Base-by-base conservation (phyloP, 2,888 invertebrate species). In the Macrophya alboannulata region DNA sequence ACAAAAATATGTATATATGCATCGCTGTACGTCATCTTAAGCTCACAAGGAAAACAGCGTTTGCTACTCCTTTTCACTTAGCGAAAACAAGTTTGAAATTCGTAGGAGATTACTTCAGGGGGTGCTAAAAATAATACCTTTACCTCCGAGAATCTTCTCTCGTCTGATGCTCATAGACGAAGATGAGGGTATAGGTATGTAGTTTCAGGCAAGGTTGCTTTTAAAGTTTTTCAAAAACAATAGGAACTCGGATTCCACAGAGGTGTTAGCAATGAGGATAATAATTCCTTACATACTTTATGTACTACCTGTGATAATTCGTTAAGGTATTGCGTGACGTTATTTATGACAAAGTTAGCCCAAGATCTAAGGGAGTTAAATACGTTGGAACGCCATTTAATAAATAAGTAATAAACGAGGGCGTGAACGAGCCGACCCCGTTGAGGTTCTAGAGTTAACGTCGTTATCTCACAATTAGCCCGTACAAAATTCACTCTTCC, bases 11-110 rank as follows among this genome's bases (percentile, higher is more conserved):
- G 81, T 51, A 62, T 51, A 62, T 81, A 62, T 62, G 51, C 31
- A 77, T 74, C 72, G 45, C 72, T 45, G 45, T 74, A 31, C 55
- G 37, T 81, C 40, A 21, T 62, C 62, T 43, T n/a, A 43, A 81
- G 62, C 59, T 81, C 62, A 45, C 62, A 43, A 31, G 81, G 59
- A 21, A 62, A 81, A 81, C 81, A 81, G 10, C 40, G 81, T 81
- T 43, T 31, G n/a, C 81, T 43, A 81, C 81, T 81, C 62, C 62
- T 81, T 81, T 81, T 81, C 81, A 81, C 81, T 81, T 81, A 81
- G 81, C 62, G 43, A 81, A 81, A 81, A 81, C 81, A 81, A 81
- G 81, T 81, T 81, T 81, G 81, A 81, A 81, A 62, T 81, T 81
- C 59, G 62, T 81, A 15, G 77, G 51, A 37, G 77, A 77, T 77